Conservation (phyloP, 2,113 vertebrate genomes). For the Pristiophorus japonicus region DNA sequence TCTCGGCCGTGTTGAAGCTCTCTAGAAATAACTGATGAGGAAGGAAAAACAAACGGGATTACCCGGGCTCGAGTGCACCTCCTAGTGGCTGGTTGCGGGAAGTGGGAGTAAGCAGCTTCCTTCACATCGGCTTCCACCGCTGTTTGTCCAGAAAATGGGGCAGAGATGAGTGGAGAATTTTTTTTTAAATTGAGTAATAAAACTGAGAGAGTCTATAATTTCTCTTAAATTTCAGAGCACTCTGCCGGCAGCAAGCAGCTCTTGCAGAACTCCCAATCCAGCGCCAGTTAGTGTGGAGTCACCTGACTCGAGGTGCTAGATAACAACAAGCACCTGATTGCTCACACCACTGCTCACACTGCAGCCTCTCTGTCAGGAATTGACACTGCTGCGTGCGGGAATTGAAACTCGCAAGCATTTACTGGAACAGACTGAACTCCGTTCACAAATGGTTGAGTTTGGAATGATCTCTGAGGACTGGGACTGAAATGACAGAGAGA, state of each 20-base stretch:
- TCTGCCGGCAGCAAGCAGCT: not conserved
- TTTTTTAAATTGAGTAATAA: not conserved
- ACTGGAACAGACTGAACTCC: not conserved
- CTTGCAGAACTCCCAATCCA: not conserved
- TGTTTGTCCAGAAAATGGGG: not conserved
- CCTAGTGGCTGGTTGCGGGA: not conserved
- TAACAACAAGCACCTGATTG: not conserved
- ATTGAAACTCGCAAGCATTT: not conserved
- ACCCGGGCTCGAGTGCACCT: not conserved
- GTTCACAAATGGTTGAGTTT: not conserved
- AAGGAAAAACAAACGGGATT: no score
- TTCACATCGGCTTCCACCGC: not conserved
- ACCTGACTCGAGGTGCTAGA: not conserved
- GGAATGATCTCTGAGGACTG: not conserved
- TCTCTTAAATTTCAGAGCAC: not conserved
- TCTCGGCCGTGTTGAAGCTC: not conserved
- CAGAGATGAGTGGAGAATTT: not conserved
- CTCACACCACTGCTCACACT: not conserved
- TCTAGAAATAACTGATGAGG: not conserved
- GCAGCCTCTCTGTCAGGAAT: not conserved
- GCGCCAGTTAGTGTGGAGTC: not conserved
- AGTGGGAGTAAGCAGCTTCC: not conserved
- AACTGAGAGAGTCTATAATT: not conserved
- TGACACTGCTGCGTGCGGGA: not conserved
- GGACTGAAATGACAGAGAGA: not conserved